A percentile compares a stretch with the other conserved stretches of the same genome.
Evolutionary conservation across 2,888 invertebrate genomes (phyloP).

Genomic region (Spodoptera exigua): DNA sequence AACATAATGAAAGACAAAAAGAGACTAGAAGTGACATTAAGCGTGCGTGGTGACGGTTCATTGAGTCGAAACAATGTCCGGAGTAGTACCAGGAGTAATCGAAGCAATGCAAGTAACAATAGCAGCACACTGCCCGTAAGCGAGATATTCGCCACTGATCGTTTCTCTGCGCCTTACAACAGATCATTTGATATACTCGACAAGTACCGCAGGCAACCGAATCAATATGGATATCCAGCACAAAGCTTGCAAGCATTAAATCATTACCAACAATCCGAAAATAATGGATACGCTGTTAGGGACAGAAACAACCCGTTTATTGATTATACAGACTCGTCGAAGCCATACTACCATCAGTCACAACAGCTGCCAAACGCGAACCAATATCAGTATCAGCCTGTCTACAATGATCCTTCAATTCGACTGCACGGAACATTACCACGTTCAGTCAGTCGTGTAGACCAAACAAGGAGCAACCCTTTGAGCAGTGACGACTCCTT

Average conservation of each 20-base stretch:
- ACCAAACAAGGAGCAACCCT: constrained; percentile 56
- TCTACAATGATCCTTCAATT: constrained; percentile 69
- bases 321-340: constrained; percentile 70
- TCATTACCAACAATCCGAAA: constrained; percentile 73
- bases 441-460: constrained; percentile 65
- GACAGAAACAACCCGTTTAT: constrained; percentile 74
- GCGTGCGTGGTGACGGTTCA: constrained; percentile 85
- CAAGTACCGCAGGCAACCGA: constrained; percentile 78
- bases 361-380: constrained; percentile 53
- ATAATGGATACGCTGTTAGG: constrained; percentile 61
- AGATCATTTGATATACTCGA: constrained; percentile 81
- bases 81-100: constrained; percentile 82
- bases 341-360: constrained; percentile 62
- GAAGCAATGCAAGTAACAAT: constrained; percentile 76
- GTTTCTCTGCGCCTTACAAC: constrained; percentile 79
- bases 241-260: constrained; percentile 82
- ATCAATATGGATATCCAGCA: constrained; percentile 80
- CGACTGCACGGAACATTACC: constrained; percentile 74
- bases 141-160: constrained; percentile 84
- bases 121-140: constrained; percentile 77
- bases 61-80: constrained; percentile 79
- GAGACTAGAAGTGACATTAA: constrained; percentile 84
- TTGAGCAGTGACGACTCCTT: constrained; percentile 55
- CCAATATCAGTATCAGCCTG: constrained; percentile 73
- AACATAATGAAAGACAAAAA: constrained; percentile 81